phyloP scores from a whole-genome alignment of 2,113 vertebrate genomes.

The Apteryx owenii region DNA sequence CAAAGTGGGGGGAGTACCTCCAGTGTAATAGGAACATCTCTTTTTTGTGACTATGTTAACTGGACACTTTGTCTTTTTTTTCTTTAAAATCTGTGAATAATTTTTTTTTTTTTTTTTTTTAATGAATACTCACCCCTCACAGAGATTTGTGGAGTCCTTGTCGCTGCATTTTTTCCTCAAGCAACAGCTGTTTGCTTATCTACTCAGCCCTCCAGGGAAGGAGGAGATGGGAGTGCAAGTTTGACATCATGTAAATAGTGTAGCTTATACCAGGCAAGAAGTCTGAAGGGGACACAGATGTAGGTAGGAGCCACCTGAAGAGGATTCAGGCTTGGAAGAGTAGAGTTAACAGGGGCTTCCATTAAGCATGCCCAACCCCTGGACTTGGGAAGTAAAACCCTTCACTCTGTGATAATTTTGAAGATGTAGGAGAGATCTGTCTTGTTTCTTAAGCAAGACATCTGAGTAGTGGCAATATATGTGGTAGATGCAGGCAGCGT shows the following conservation, averaged over 20 bases:
- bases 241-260: not conserved
- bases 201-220: not conserved
- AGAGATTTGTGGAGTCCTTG: not conserved
- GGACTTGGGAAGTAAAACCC: not conserved
- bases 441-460: not conserved
- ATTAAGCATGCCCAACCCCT: not conserved
- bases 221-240: not conserved
- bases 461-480: not conserved
- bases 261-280: not conserved
- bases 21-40: not conserved
- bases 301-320: not conserved
- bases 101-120: not conserved
- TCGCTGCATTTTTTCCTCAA: not conserved
- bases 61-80: not conserved
- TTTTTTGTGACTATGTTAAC: not conserved
- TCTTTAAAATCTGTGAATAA: not conserved
- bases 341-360: not conserved
- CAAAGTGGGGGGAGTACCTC: not conserved
- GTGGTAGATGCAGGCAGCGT: accelerated
- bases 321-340: not conserved
- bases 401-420: not conserved
- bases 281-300: not conserved
- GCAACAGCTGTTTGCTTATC: not conserved
- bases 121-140: not conserved
- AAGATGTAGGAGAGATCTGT: not conserved